Base-by-base conservation (phyloP, 2,888 invertebrate genomes). In the Pseudococcus longispinus region DNA sequence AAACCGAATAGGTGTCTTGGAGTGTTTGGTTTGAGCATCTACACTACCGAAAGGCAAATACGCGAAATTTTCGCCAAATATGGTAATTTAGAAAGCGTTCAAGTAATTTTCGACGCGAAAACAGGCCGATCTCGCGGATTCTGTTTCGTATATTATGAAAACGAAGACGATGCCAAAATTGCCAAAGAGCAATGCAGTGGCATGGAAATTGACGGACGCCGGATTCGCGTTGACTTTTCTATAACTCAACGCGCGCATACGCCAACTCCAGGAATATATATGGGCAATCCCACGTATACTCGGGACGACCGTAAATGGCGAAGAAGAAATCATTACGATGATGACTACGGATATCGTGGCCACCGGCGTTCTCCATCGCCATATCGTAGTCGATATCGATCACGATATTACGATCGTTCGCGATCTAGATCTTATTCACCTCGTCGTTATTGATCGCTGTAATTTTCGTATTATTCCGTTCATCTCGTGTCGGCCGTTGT, bases 181-280 rank as follows among this genome's bases (percentile, higher is more conserved):
- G 98, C 98, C 9, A 98, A 98, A 92, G 97, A 98, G 90, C 94
- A 96, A 89, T 97, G 97, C 90, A 95, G 95, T 87, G 98, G 98
- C 87, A 96, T 97, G 94, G 97, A 97, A 92, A 95, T 99, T 84
- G 98, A 98, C 91, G 96, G 96, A 0, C 94, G 98, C 87, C 94
- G 95, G 89, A 98, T 98, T 89, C 93, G 98, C 89, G 98, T 98
- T 11, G 98, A 98, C 91, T 98, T 94, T 91, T 98, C 98, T 8
- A 97, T 98, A 90, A 98, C 98, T 70, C 95, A 97, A 91, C 93
- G 98, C 88, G 97, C 98, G 13, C 98, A 98, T 91, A 98, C 98
- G 0, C 98, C 98, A 15, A 99, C 98, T 6, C 98, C 98, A 9
- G 98, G 98, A 87, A 95, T 98, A 89, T 98, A 98, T 90, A 97